Base-by-base conservation (phyloP, 1,140 invertebrate species). In the Pachyrhynchus sulphureomaculatus region DNA sequence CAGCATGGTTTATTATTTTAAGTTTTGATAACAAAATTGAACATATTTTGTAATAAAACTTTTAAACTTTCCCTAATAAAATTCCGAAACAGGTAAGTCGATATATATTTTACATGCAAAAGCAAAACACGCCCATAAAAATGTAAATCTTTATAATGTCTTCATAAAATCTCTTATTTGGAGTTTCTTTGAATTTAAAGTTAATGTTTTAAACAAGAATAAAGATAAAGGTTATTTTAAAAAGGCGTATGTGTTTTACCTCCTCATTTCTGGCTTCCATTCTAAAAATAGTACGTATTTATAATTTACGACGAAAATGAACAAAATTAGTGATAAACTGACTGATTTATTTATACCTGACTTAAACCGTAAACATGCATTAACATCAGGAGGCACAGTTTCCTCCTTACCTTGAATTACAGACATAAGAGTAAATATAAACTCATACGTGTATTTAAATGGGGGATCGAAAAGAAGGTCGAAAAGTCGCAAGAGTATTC, bases 301-400 rank as follows among this genome's bases (percentile, higher is more conserved):
- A 21, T n/a, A 20, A 34, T 34, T 36, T 51, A 33, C 48, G 29
- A 53, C 12, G 21, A 26, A 53, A 21, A 13, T 39, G 13, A 12
- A 53, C 41, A 53, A 53, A 23, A 47, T 23, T 12, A 5, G 5
- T 24, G 6, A n/a, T 29, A 47, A 53, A 53, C 18, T 36, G 49
- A 21, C 34, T 41, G 51, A 53, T 53, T 53, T 53, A 41, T 53
- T 53, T 53, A 53, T 41, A 41, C 23, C 34, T 53, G 34, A 10
- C 13, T 23, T 39, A 39, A 53, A 53, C 21, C 13, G 10, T 39
- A 39, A 53, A 53, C 21, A 53, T 17, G 21, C 32, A 9, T 15
- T 10, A 32, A 51, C 15, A 51, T 51, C 48, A 36, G 12, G 29
- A 17, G 36, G 20, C 48, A 51, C 32, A 10, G 47, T 21, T 23